A percentile compares a stretch with the other conserved stretches of the same genome.
Conservation (phyloP, 1,140 invertebrate species). For the Mylabris phalerata region DNA sequence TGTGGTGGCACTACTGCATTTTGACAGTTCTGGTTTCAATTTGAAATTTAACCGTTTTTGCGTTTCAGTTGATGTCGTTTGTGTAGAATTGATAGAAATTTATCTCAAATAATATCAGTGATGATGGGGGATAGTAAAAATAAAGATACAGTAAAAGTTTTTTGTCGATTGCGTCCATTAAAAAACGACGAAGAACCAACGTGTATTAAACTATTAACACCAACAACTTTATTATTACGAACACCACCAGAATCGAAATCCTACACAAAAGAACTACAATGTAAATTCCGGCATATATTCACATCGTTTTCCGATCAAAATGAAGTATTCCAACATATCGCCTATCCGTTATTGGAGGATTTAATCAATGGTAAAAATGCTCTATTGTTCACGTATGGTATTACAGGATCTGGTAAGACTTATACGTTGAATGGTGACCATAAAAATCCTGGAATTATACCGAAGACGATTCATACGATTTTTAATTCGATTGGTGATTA, state of each 20-base stretch:
- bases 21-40: too few species aligned
- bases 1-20: too few species aligned
- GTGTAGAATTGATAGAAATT: too few species aligned
- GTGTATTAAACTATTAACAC: slow-evolving; percentile 69
- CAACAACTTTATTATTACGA: slow-evolving; percentile 60
- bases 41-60: too few species aligned
- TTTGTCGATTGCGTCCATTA: slow-evolving; percentile 72
- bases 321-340: slow-evolving; percentile 79
- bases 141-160: slow-evolving; percentile 75
- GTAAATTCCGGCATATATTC: slow-evolving; percentile 81
- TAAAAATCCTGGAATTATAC: slow-evolving; percentile 77
- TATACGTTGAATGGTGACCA: slow-evolving; percentile 85
- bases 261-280: slow-evolving; percentile 62
- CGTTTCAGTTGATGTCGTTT: too few species aligned
- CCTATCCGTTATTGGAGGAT: slow-evolving; percentile 77
- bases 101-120: too few species aligned
- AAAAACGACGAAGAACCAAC: slow-evolving; percentile 54
- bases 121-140: not conserved
- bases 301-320: slow-evolving; percentile 68
- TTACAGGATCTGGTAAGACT: slow-evolving; percentile 95
- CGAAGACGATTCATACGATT: slow-evolving; percentile 81
- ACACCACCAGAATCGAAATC: slow-evolving; percentile 57
- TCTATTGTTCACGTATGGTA: slow-evolving; percentile 90
- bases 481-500: slow-evolving; percentile 82
- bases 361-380: slow-evolving; percentile 78